Base-by-base conservation (phyloP, 2,797 vertebrate species). In the Gadopsis marmoratus region DNA sequence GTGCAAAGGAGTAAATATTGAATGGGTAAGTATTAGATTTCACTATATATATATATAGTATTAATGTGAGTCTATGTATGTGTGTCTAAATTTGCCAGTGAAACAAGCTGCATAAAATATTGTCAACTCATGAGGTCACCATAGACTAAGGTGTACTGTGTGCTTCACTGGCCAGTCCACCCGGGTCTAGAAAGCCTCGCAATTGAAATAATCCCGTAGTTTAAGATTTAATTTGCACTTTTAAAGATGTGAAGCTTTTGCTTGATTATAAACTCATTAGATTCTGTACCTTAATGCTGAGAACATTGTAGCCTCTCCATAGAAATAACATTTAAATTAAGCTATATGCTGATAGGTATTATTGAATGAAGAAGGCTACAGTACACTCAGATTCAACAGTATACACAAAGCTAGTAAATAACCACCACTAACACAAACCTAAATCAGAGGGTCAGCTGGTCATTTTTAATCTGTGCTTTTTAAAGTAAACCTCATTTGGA, bases 81-180 rank as follows among this genome's bases (percentile, higher is more conserved):
- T 37, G 37, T 45, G 13, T 37, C 0, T 39, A 39, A 39, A 39
- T 39, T 39, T 39, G 37, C 3, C 37, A 39, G 37, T 39, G 37
- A 39, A 39, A 39, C 10, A 53, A 48, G 51, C 16, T 73, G 76
- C 78, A 76, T 66, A 4, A 61, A 69, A 65, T 45, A 5, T 21
- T 78, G 48, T 47, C 7, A 62, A 91, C 95, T 80, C 84, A 76
- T 71, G 95, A 89, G 92, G 95, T 92, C 93, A 83, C 90, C 68
- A 62, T 70, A 92, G 79, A 78, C 81, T 71, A 75, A 74, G 39
- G 23, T 56, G 65, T 62, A 10, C 7, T 23, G 4, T 31, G n/a
- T 69, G 48, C n/a, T 21, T 64, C 39, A 17, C 26, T 53, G 5
- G n/a, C 17, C 16, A 61, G 1, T 61, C 7, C 23, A 53, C 12